Evolutionary conservation across 64 coral and sea anemone genomes (phyloP).

Genomic region (Montipora foliosa): DNA sequence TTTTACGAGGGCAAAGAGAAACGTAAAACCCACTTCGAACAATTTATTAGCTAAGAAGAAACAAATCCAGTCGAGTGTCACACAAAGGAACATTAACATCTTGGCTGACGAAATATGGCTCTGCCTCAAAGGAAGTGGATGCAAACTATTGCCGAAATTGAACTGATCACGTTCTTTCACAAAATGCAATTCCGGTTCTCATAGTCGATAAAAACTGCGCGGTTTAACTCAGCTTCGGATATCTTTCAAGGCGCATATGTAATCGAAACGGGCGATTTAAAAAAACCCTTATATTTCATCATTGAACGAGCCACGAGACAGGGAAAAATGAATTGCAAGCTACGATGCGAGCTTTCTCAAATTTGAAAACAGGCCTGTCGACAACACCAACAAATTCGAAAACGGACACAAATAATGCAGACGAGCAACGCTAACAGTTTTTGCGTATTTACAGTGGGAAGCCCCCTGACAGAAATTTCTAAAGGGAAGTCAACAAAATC

Average conservation of each 20-base stretch:
- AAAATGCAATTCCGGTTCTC: neutral
- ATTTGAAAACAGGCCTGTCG: neutral
- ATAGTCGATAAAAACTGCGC: neutral
- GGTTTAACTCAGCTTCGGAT: neutral
- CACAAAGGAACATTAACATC: neutral
- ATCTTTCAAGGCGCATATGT: constrained; percentile 3
- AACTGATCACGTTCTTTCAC: neutral
- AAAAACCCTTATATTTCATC: too few relatives aligned
- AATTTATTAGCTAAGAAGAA: neutral
- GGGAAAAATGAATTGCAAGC: too few relatives aligned
- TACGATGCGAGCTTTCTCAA: neutral
- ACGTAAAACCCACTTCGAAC: neutral
- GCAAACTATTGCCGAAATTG: neutral
- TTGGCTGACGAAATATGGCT: neutral
- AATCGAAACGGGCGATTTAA: neutral
- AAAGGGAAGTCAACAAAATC: neutral
- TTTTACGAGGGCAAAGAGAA: neutral
- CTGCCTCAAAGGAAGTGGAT: too few relatives aligned
- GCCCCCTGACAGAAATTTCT: neutral
- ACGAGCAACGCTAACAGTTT: neutral
- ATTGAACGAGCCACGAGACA: too few relatives aligned
- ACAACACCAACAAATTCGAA: neutral
- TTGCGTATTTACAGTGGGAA: neutral
- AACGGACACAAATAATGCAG: too few relatives aligned
- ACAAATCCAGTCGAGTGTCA: neutral